Evolutionary conservation across 1,140 invertebrate genomes (phyloP).

Genomic region (Tetragnatha versicolor): DNA sequence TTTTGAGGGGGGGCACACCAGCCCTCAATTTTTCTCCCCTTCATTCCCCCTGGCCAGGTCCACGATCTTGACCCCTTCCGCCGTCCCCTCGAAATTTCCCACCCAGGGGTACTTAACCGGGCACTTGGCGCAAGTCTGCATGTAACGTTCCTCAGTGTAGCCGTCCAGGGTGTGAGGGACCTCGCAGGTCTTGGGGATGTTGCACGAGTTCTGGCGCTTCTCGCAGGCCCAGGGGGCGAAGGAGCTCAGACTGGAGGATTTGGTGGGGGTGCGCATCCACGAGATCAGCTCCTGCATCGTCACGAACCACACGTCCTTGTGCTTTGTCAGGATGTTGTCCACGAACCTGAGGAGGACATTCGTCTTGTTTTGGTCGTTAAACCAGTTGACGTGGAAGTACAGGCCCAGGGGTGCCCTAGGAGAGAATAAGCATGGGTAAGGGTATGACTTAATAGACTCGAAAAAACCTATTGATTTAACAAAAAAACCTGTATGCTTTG

Average conservation of each 20-base stretch:
- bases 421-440: conserved; percentile 80
- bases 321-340: conserved; percentile 79
- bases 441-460: no score
- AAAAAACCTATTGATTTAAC: no score
- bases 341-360: conserved; percentile 85
- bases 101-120: conserved; percentile 94
- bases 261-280: conserved; percentile 89
- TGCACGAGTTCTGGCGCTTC: conserved; percentile 79
- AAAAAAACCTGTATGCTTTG: no score
- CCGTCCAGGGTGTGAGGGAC: conserved; percentile 70
- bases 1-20: background rate
- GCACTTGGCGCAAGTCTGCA: conserved; percentile 91
- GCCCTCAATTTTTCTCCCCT: no score
- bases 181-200: conserved; percentile 83
- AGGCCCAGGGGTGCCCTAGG: conserved; percentile 86
- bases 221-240: conserved; percentile 95
- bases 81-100: conserved; percentile 70
- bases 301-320: conserved; percentile 86
- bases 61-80: conserved; percentile 24
- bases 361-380: conserved; percentile 86
- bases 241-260: conserved; percentile 82
- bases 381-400: conserved; percentile 95
- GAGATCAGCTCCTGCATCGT: conserved; percentile 87
- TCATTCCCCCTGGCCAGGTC: conserved; percentile 23
- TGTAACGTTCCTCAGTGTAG: conserved; percentile 70